Evolutionary conservation across 2,113 vertebrate genomes (phyloP).

Genomic region (Paratilapia polleni): DNA sequence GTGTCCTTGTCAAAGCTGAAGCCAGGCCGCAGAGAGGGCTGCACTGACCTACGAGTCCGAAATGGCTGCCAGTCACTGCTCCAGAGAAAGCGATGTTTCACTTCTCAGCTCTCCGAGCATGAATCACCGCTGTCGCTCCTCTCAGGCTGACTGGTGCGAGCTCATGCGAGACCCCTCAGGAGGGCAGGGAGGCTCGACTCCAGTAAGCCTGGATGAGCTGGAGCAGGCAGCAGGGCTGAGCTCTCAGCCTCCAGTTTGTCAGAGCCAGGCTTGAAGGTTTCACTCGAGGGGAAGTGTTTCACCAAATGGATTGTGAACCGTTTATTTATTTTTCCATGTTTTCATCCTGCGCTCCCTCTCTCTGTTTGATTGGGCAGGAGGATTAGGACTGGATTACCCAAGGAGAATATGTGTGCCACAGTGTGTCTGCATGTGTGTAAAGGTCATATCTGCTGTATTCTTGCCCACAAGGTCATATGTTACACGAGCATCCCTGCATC

Average conservation of each 20-base stretch:
- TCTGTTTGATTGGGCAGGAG: conserved; percentile 56
- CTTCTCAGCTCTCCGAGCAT: background rate
- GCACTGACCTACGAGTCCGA: conserved; percentile 30
- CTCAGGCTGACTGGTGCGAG: background rate
- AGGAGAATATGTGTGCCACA: background rate
- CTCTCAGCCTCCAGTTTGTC: background rate
- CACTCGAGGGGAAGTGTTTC: conserved; percentile 8
- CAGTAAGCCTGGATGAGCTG: background rate
- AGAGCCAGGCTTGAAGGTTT: background rate
- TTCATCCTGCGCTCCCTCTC: conserved; percentile 41
- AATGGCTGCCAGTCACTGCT: conserved; percentile 46
- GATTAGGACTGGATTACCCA: conserved; percentile 52
- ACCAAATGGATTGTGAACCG: conserved; percentile 43
- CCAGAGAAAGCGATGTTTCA: background rate
- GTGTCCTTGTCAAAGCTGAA: conserved; percentile 58
- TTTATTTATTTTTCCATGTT: conserved; percentile 24
- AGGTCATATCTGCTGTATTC: too few species aligned
- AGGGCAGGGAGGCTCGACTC: background rate
- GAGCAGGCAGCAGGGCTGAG: background rate
- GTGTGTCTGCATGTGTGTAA: background rate
- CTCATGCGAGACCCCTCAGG: conserved; percentile 1
- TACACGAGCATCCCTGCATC: too few species aligned
- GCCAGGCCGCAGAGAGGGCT: background rate
- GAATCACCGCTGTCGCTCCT: background rate
- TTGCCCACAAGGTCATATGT: too few species aligned